Percentiles rank a stretch among this genome's conserved stretches.
These are phyloP conservation scores for Peromyscus californicus DNA, from an alignment of 2,113 vertebrate genomes.

Conservation along the genomic window DNA sequence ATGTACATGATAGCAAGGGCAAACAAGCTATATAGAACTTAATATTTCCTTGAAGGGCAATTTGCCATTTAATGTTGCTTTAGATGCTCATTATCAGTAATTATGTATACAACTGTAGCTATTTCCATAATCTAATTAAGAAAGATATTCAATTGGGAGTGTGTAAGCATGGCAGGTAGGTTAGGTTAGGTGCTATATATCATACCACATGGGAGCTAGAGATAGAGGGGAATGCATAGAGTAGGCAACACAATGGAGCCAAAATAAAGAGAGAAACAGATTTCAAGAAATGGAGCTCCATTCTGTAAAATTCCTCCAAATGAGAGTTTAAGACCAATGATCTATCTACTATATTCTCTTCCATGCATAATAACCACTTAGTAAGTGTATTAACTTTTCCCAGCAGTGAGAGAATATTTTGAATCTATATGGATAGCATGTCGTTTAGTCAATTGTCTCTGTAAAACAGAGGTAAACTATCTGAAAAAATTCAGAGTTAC, in stretches of 20 bases:
- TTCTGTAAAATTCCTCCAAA: not conserved
- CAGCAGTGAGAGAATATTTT: not conserved
- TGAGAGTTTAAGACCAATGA: not conserved
- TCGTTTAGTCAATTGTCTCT: slow-evolving; percentile 25
- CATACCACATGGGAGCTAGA: not conserved
- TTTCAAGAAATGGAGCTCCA: not conserved
- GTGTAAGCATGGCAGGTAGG: not conserved
- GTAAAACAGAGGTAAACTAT: not conserved
- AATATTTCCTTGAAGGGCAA: slow-evolving; percentile 53
- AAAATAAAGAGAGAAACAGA: slow-evolving; percentile 13
- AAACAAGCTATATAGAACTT: slow-evolving; percentile 12
- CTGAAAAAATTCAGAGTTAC: not conserved
- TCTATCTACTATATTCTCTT: not conserved
- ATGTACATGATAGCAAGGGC: not conserved
- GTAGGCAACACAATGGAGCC: not conserved
- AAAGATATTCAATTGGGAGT: not conserved
- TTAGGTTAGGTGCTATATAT: not conserved
- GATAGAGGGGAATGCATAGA: not conserved
- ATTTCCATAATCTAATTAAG: slow-evolving; percentile 55
- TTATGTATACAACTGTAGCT: not conserved
- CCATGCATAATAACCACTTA: not conserved
- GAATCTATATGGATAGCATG: not conserved
- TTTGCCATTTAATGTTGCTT: slow-evolving; percentile 55
- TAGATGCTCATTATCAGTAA: slow-evolving; percentile 55
- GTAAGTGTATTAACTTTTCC: not conserved